Base-by-base conservation (phyloP, 53 echinoderm and acorn worm genomes). In the Paracentrotus lividus region DNA sequence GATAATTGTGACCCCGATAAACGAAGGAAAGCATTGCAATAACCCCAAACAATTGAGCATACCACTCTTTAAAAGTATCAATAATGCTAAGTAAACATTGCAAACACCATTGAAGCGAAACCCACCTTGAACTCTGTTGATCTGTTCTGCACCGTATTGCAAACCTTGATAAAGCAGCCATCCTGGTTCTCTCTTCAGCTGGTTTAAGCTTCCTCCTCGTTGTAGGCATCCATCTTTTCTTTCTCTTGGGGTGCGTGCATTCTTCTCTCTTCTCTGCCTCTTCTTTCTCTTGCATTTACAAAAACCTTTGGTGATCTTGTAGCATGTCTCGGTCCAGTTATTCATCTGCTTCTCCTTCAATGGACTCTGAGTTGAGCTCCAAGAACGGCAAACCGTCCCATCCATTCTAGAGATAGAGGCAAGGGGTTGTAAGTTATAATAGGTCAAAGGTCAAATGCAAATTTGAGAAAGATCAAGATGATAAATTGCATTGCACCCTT, bases 251-350 rank as follows among this genome's bases (percentile, higher is more conserved):
- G n/a, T n/a, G 53, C 96, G 97, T 27, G 97, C 99, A 66, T 93
- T 95, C 93, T 94, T 96, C 43, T 91, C 96, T 96, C 96, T 93
- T 99, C 99, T n/a, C 97, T 97, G 84, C 97, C 99, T n/a, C 93
- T 96, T 95, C 95, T 97, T 95, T 99, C 97, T 94, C 96, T 99
- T 60, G 95, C 95, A 27, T 92, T 92, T 44, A 95, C 86, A 84
- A 99, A n/a, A 99, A 42, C 93, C 96, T 88, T 99, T 99, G 93
- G 97, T 99, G 88, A 97, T 99, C 93, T 99, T 99, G 97, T 99
- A 99, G 95, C n/a, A 99, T 99, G 72, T 99, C 99, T 45, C 99
- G n/a, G n/a, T 88, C 97, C 97, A 97, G 94, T n/a, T 93, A 99
- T 49, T 99, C 99, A 59, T 99, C 99, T 0, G 96, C 96, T 68